Evolutionary conservation across 2,797 vertebrate species (phyloP), one percentile per base, ranked within the genome.

Genomic region (Karalla daura): DNA sequence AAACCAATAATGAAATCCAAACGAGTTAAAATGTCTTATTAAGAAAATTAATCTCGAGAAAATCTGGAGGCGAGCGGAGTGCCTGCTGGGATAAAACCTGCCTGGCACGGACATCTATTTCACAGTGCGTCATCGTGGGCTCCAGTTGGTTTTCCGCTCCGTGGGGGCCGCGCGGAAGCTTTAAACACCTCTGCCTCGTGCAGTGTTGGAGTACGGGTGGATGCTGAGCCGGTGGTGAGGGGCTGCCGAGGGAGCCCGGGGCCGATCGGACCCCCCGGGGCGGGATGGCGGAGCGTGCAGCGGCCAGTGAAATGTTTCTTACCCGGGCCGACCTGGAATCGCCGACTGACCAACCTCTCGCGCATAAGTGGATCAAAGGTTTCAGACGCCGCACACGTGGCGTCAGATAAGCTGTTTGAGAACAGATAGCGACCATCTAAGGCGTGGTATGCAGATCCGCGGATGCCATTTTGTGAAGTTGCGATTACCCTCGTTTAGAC

Each of bases 321-420:
- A 41, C 70, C 70, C 47, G 69, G 60, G 55, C 54, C 81, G 76
- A 73, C 83, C 80, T 71, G 51, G 50, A 82, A 81, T 68, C 76
- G 36, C 58, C 62, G 69, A 78, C 55, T 66, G 50, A 76, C 58
- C 73, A 71, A 70, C 52, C 65, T 60, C 60, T 74, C 1, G 5
- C 30, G 53, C 54, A 68, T 13, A 59, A 67, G 47, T 54, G 44
- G 39, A 83, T 77, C 65, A 74, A 63, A 74, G 41, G 63, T 63
- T 77, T 80, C 33, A 53, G 35, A 43, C 55, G 41, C 28, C 30
- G 20, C n/a, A 59, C 43, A 9, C 5, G 9, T 18, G 36, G 46
- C n/a, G n/a, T n/a, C n/a, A n/a, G n/a, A n/a, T n/a, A n/a, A n/a
- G n/a, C n/a, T n/a, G n/a, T n/a, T n/a, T n/a, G n/a, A 7, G 35